Evolutionary conservation across 2,797 vertebrate species (phyloP).

Genomic region (Cyprinodon diabolis): DNA sequence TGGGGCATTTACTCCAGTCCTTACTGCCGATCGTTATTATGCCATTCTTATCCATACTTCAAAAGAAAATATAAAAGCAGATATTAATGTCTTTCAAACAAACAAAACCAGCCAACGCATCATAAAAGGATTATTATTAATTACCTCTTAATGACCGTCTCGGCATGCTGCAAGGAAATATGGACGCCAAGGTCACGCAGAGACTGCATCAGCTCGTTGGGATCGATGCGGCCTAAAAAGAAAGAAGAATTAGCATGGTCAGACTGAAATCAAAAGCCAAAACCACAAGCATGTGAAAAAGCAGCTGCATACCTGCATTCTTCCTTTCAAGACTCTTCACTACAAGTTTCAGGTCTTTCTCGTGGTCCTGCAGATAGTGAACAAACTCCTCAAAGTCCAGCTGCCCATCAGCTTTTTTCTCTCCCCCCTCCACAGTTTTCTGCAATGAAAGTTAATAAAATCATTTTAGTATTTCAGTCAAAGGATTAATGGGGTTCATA

Average conservation of each 20-base stretch:
- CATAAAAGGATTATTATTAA: background rate
- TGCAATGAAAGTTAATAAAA: conserved; percentile 42
- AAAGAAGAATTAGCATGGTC: background rate
- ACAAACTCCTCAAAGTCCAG: conserved; percentile 97
- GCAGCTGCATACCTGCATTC: conserved; percentile 84
- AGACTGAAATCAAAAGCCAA: background rate
- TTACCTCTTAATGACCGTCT: conserved; percentile 92
- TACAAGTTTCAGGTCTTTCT: conserved; percentile 94
- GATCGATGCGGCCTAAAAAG: conserved; percentile 84
- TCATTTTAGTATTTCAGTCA: background rate
- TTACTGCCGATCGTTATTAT: conserved; percentile 95
- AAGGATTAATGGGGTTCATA: background rate
- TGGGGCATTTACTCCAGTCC: conserved; percentile 91
- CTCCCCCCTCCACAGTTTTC: conserved; percentile 89
- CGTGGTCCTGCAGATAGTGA: conserved; percentile 94
- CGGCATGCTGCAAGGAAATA: conserved; percentile 90
- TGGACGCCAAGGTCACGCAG: conserved; percentile 92
- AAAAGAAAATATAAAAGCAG: background rate
- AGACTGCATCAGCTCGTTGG: conserved; percentile 91
- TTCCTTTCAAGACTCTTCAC: conserved; percentile 91
- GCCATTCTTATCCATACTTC: conserved; percentile 95
- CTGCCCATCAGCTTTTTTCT: conserved; percentile 84
- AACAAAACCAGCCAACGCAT: background rate
- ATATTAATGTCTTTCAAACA: background rate
- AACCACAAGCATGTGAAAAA: accelerated